phyloP scores from a whole-genome alignment of 2,888 invertebrate species.

The Andrena camellia region DNA sequence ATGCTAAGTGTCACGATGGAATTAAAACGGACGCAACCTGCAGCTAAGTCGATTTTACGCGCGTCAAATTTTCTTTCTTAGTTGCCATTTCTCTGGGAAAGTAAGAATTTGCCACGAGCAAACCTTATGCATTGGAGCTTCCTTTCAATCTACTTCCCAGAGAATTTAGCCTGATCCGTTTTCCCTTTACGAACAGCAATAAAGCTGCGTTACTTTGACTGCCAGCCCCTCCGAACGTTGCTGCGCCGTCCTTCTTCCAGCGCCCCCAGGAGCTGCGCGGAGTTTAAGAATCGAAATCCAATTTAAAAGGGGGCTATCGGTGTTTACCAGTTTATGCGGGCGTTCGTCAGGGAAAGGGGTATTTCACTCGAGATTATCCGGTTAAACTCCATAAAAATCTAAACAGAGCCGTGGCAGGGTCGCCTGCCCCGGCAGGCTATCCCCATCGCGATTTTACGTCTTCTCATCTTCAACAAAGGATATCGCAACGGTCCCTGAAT shows the following conservation, averaged over 20 bases:
- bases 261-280: not conserved
- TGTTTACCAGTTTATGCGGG: conserved; percentile 62
- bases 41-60: not conserved
- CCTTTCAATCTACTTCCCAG: conserved; percentile 38
- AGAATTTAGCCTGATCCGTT: conserved; percentile 42
- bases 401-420: conserved; percentile 52
- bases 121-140: not conserved
- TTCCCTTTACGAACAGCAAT: conserved; percentile 40
- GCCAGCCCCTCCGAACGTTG: conserved; percentile 4
- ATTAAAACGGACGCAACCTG: not conserved
- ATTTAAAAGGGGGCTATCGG: conserved; percentile 58
- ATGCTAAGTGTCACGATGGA: not conserved
- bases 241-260: conserved; percentile 10
- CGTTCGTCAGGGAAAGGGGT: conserved; percentile 50
- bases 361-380: conserved; percentile 63
- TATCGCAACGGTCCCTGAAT: conserved; percentile 51
- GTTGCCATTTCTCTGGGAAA: not conserved
- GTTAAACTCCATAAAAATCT: conserved; percentile 70
- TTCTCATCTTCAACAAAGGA: conserved; percentile 67
- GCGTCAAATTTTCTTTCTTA: not conserved
- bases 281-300: conserved; percentile 60
- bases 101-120: not conserved
- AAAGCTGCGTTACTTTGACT: conserved; percentile 44
- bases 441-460: conserved; percentile 66
- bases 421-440: conserved; percentile 59